These are phyloP conservation scores for Calypte anna DNA, from an alignment of 2,113 vertebrate species.

Conservation along the genomic window DNA sequence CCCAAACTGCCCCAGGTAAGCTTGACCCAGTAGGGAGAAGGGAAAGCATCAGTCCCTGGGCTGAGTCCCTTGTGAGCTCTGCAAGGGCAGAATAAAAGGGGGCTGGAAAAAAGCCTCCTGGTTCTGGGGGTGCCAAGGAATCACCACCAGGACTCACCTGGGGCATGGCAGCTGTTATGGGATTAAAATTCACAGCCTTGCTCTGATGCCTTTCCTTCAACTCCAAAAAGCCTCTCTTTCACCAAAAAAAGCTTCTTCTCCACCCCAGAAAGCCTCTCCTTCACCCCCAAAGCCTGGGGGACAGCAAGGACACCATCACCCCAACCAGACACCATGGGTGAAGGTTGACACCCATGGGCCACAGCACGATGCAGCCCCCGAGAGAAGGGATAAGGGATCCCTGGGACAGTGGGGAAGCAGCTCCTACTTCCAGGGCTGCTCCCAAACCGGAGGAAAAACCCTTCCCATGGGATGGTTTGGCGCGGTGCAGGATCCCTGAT, in stretches of 20 bases:
- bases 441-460: background rate
- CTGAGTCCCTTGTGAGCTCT: background rate
- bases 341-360: fast-evolving
- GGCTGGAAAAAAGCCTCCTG: background rate
- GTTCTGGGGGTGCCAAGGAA: background rate
- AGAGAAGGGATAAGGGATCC: background rate
- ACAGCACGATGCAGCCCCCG: background rate
- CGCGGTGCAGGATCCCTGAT: background rate
- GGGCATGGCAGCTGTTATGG: fast-evolving
- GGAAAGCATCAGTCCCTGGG: background rate
- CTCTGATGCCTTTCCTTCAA: background rate
- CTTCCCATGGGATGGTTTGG: background rate
- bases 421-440: fast-evolving
- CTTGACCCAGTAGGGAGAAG: background rate
- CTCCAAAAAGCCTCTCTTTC: background rate
- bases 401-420: background rate
- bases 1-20: background rate
- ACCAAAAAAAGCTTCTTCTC: background rate
- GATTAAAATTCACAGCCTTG: background rate
- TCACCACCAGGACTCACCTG: fast-evolving
- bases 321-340: fast-evolving
- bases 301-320: fast-evolving
- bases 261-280: background rate
- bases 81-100: background rate
- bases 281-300: too few relatives aligned